A percentile compares a stretch with the other conserved stretches of the same genome.
Conservation (phyloP, 2,113 vertebrate species). For the Pseudolaguvia tuberculata region DNA sequence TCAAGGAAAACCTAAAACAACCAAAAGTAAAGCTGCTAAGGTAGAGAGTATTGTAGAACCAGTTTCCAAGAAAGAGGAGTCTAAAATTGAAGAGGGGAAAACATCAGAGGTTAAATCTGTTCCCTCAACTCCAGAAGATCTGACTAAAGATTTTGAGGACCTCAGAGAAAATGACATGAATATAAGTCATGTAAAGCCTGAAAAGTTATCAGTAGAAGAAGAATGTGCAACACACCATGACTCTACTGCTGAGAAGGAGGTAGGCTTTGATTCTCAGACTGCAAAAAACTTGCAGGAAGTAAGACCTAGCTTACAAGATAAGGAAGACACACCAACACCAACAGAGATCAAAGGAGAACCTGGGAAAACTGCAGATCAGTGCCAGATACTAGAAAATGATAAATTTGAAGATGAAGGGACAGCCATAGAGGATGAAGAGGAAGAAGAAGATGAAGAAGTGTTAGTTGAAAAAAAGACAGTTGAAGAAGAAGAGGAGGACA, state of each 20-base stretch:
- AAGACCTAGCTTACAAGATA: constrained; percentile 50
- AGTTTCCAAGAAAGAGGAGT: constrained; percentile 40
- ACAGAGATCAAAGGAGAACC: constrained; percentile 55
- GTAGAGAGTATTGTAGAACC: constrained; percentile 60
- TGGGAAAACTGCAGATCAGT: constrained; percentile 50
- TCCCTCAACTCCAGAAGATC: constrained; percentile 79
- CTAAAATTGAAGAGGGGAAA: constrained; percentile 51
- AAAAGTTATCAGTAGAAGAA: constrained; percentile 48
- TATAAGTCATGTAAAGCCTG: constrained; percentile 41
- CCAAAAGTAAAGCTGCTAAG: constrained; percentile 74
- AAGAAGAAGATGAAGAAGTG: constrained; percentile 57
- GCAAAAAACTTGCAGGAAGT: constrained; percentile 24
- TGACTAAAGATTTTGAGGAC: constrained; percentile 82
- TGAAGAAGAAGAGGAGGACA: constrained; percentile 63
- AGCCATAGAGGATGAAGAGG: constrained; percentile 65
- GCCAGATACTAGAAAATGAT: constrained; percentile 57
- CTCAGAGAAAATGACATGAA: constrained; percentile 62
- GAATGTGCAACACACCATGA: constrained; percentile 29
- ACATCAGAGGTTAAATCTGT: constrained; percentile 62
- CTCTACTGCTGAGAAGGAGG: constrained; percentile 13
- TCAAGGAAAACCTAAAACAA: constrained; percentile 78
- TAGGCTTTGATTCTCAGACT: constrained; percentile 35
- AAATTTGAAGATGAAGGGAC: constrained; percentile 67
- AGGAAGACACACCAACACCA: constrained; percentile 45
- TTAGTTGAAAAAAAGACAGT: constrained; percentile 47